These are phyloP conservation scores for Myocastor coypus DNA, from an alignment of 2,113 vertebrate species.

Conservation along the genomic window DNA sequence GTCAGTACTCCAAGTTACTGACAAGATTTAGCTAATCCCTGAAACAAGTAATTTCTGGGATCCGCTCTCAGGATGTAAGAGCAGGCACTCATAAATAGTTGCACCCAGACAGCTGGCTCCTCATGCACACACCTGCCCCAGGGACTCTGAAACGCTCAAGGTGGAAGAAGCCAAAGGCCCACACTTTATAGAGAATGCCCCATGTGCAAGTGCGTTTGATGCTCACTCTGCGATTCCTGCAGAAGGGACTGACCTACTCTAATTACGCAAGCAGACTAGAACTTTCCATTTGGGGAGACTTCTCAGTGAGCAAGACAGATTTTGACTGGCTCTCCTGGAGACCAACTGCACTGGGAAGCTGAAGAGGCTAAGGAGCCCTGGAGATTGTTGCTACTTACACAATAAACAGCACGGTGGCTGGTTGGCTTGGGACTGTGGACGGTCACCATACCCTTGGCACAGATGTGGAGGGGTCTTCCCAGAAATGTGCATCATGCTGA, in stretches of 20 bases:
- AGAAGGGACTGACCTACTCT: rapidly evolving
- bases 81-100: too few relatives aligned
- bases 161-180: background rate
- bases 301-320: background rate
- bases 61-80: background rate
- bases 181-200: too few relatives aligned
- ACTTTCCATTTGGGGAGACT: background rate
- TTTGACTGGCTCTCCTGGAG: background rate
- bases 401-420: background rate
- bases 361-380: background rate
- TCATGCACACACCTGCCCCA: background rate
- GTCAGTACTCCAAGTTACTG: background rate
- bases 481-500: rapidly evolving
- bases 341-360: rapidly evolving
- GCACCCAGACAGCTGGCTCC: background rate
- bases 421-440: rapidly evolving
- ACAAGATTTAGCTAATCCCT: background rate
- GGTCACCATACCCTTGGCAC: rapidly evolving
- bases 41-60: background rate
- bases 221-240: background rate
- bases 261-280: background rate
- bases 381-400: background rate
- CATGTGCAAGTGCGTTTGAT: background rate
- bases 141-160: background rate
- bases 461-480: rapidly evolving